Evolutionary conservation across 2,888 invertebrate species (phyloP), one percentile per base, ranked within the genome.

Genomic region (Arrhopalites spinosus): DNA sequence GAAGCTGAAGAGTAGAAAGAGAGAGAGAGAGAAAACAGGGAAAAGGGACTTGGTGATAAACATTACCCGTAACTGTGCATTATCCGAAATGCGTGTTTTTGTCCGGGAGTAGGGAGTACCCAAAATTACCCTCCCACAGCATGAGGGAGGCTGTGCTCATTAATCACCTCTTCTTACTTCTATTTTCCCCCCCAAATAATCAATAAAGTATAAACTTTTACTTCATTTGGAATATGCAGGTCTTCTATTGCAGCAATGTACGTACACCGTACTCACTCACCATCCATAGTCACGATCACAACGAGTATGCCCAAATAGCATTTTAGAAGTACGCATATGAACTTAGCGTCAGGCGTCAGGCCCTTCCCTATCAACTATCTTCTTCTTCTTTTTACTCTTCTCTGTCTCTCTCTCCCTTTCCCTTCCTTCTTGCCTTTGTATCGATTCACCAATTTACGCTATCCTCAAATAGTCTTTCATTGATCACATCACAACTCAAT

Each of bases 151-250:
- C 75, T 69, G 70, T 59, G 63, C 75, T 78, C 78, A 78, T 78
- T 75, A 78, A 75, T 75, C 78, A 78, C 75, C 78, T 75, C 72
- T 73, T 71, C 73, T 70, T 73, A 70, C 75, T 20, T 53, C 8
- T 11, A 36, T 36, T 7, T 36, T 36, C 75, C 75, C 77, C 77
- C 75, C 75, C 74, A 77, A 75, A 77, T 11, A 78, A 78, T 78
- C 78, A 78, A 78, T 78, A 78, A 73, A n/a, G n/a, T n/a, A n/a
- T n/a, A n/a, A 73, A 76, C 73, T 76, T 75, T 75, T 70, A 75
- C 70, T 75, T 75, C 75, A 78, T 77, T 77, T 77, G 75, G 75
- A 36, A 11, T 36, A 36, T 36, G 36, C 5, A 36, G 11, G 36
- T 75, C 67, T 72, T 72, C 67, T 72, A 72, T 72, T 72, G 76